Base-by-base conservation (phyloP, 2,797 vertebrate genomes). In the Periophthalmus magnuspinnatus region DNA sequence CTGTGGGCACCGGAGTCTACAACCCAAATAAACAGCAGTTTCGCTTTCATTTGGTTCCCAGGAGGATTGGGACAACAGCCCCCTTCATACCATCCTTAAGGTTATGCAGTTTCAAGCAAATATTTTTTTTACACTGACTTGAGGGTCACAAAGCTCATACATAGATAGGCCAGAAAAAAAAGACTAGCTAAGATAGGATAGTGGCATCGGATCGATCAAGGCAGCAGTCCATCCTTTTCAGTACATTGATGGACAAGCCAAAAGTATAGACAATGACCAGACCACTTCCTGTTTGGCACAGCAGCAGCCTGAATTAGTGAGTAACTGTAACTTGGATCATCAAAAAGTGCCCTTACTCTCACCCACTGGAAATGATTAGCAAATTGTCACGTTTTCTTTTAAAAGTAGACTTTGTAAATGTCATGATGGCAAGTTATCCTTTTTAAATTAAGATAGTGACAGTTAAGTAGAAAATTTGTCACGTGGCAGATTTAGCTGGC, bases 11-110 rank as follows among this genome's bases (percentile, higher is more conserved):
- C 48, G 28, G 16, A 75, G 45, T 69, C 66, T 50, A 41, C 32
- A 60, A 71, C 24, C 32, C 69, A 84, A 87, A 86, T 85, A 85
- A 90, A 87, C 77, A 82, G 19, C 0, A 69, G 73, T 73, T 84
- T 84, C 67, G 83, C 52, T 84, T 85, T 77, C 72, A 67, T 76
- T 80, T 73, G 67, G 83, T 59, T 74, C 69, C 74, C 78, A 65
- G 32, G 76, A 70, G 70, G 67, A n/a, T 62, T 9, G 33, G 48
- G 69, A 71, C 67, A 69, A 59, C 74, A 65, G 71, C 66, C 78
- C 78, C 56, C 41, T 50, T 47, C 32, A 33, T 5, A 38, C 65
- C 36, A 65, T 17, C 70, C n/a, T 5, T 0, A 55, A 11, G 11
- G 34, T 66, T 68, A 57, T 68, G 63, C 50, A 65, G 72, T 73